Evolutionary conservation across 2,797 vertebrate genomes (phyloP).

Genomic region (Echiichthys vipera): DNA sequence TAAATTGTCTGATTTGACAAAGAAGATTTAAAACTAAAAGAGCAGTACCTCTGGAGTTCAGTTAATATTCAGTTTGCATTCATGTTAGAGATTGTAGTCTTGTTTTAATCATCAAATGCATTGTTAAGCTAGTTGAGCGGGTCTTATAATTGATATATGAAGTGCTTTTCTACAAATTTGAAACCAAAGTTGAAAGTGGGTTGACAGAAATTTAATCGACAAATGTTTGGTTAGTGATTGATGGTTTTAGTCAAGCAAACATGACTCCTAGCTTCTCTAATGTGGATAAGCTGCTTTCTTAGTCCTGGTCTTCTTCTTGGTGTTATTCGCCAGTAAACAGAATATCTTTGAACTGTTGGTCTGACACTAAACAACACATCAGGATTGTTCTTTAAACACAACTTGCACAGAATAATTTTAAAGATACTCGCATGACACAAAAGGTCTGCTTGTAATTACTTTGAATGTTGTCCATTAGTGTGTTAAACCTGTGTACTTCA

Average conservation of each 20-base stretch:
- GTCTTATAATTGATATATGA: neutral
- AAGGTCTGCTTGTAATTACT: conserved; percentile 1
- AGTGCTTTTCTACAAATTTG: neutral
- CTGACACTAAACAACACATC: neutral
- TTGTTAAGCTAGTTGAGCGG: neutral
- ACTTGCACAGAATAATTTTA: neutral
- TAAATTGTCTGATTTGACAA: neutral
- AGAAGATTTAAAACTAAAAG: no score
- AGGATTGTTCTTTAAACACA: neutral
- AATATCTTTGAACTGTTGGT: neutral
- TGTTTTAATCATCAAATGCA: neutral
- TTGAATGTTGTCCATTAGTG: conserved; percentile 8
- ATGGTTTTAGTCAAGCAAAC: neutral
- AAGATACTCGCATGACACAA: neutral
- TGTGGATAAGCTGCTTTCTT: neutral
- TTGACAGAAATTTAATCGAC: neutral
- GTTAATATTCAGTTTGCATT: neutral
- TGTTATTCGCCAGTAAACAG: neutral
- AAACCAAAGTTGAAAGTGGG: neutral
- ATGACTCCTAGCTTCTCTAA: neutral
- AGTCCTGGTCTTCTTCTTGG: no score
- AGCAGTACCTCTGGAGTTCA: neutral
- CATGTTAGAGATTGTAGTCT: neutral
- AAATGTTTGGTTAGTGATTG: neutral
- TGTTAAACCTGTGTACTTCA: conserved; percentile 15